Evolutionary conservation across 2,888 invertebrate species (phyloP), one percentile per base, ranked within the genome.

Genomic region (Sphecodes monilicornis): DNA sequence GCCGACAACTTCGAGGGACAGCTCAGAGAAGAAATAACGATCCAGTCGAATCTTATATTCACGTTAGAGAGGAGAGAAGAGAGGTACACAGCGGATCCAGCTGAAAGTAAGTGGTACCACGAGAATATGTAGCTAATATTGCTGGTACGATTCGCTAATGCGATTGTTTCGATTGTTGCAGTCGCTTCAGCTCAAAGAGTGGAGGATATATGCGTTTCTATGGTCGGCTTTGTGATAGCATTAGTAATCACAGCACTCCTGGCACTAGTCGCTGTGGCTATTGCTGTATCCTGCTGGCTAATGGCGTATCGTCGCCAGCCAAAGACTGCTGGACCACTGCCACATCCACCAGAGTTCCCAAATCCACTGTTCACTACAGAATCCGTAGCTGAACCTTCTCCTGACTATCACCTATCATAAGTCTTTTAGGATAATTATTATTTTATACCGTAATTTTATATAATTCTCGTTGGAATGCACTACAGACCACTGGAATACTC

Each of bases 271-370:
- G 98, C 98, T 81, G 98, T 99, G 80, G 98, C 98, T 43, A 98
- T 98, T 75, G 98, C 98, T 80, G 98, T 98, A 82, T 98, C 98
- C 86, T 98, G 98, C 95, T 99, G 98, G 98, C 96, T 98, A 89
- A 98, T 98, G 97, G 98, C 98, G 91, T 98, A 98, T 95, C 96
- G 98, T 90, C 96, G 98, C 91, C 96, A 98, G 93, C 98, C 98
- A 76, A 98, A 98, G 93, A 96, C 97, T 76, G 97, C 98, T 87
- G 98, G 98, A 64, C 98, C 98, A 71, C 96, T 98, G 92, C 98
- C 98, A 89, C 98, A 98, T 96, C 98, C 98, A 90, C 98, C 98
- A 88, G 98, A 98, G 95, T 98, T 98, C 96, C 98, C 98, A 83
- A 98, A 98, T 95, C 98, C 98, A 91, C 96, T 98, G 93, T 98